Evolutionary conservation across 2,797 vertebrate genomes (phyloP).

Genomic region (Acrocephalus scirpaceus): DNA sequence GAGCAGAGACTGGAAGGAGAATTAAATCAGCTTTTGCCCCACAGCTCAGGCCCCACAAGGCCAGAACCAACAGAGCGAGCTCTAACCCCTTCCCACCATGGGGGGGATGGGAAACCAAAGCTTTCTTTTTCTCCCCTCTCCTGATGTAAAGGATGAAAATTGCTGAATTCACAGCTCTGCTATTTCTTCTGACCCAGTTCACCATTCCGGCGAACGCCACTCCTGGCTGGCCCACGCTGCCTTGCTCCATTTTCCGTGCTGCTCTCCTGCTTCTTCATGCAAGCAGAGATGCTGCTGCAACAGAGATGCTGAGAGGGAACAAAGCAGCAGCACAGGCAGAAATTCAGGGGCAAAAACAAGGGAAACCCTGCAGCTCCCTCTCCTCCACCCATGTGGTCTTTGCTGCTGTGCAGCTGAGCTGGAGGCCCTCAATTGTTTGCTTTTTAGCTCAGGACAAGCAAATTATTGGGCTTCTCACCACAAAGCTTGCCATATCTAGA

Average conservation of each 20-base stretch:
- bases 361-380: not conserved
- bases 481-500: not conserved
- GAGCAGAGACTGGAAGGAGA: not conserved
- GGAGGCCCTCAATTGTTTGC: not conserved
- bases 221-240: conserved; percentile 34
- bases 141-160: conserved; percentile 17
- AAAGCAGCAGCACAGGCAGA: not conserved
- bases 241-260: conserved; percentile 45
- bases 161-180: conserved; percentile 55
- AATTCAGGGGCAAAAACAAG: not conserved
- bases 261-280: conserved; percentile 5
- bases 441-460: not conserved
- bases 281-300: not conserved
- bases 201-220: not conserved
- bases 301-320: not conserved
- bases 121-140: rapidly evolving
- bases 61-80: not conserved
- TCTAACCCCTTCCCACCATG: not conserved
- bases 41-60: not conserved
- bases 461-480: not conserved
- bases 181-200: conserved; percentile 65
- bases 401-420: not conserved
- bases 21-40: conserved; percentile 22
- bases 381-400: not conserved
- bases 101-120: conserved; percentile 7